Base-by-base conservation (phyloP, 2,113 vertebrate genomes). In the Phalacrocorax brasilianus region DNA sequence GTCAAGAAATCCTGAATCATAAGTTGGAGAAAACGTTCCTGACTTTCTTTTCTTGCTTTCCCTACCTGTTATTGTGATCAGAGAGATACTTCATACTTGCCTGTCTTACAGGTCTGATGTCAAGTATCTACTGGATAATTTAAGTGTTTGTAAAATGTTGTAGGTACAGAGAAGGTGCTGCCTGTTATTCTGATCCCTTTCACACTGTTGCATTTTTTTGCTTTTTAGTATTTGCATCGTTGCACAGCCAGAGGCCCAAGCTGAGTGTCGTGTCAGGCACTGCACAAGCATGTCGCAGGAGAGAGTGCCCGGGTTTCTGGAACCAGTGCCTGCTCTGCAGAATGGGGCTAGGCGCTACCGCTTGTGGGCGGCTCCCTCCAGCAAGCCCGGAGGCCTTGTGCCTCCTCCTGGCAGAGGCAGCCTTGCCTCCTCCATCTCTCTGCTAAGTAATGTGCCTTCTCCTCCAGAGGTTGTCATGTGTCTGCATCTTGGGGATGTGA, bases 211-310 rank as follows among this genome's bases (percentile, higher is more conserved):
- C 16, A 4, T 26, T 50, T 44, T 38, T 68, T 73, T 73, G 9
- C 28, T 86, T 52, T 86, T 68, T 33, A 10, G 13, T 14, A 15
- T 50, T 74, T 83, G 12, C 77, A 22, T n/a, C 2, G 0, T 19
- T 19, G 20, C 17, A 56, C 47, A 89, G 52, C 72, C 52, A 45
- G 45, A 53, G 17, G 59, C n/a, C 45, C 21, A 49, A 76, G 63
- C 21, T 42, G 28, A 56, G 44, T 3, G 0, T 18, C 63, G 44
- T 76, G 55, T 76, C 61, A 90, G 53, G 28, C 28, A 3, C 42
- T 30, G 28, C 11, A 4, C 17, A 28, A 71, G 11, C 1, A 0
- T 10, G 16, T 52, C 2, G 2, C 32, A 40, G 47, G 75, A 3
- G 1, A 3, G 8, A 14, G 50, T 12, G 45, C 11, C 5, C 0